Evolutionary conservation across 35 echinoderm and acorn worm genomes (phyloP), one percentile per base, ranked within the genome.

Genomic region (Apostichopus californicus): DNA sequence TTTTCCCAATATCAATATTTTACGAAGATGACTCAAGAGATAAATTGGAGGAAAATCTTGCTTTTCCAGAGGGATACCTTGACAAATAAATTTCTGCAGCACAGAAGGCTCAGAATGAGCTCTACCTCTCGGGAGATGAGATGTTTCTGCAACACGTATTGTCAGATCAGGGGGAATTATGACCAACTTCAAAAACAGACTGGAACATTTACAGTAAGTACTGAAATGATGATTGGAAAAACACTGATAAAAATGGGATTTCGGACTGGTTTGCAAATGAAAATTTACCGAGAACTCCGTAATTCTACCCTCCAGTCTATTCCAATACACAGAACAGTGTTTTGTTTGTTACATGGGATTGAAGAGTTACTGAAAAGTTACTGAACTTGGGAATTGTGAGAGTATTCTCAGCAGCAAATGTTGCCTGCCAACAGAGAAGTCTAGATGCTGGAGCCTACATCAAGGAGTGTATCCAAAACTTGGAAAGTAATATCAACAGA

Each of bases 361-460:
- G 21, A 46, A 3, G 81, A 57, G 81, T 84, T 5, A 84, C 81
- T 12, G 81, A 84, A 84, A 84, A 84, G 81, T 84, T 84, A 18
- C 4, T 59, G 3, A 52, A 59, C 18, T 82, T 82, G 55, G 79
- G 55, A 82, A 80, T 80, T 26, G 21, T 28, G 25, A 54, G 79
- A 56, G 46, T 82, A 10, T 82, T 82, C 55, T 28, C 79, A 14
- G 55, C 9, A 13, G 81, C 55, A 55, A 84, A 84, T 23, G 9
- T 57, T 84, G 81, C 81, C 11, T 57, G 81, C 17, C 81, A 84
- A 57, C 81, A 84, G 21, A 84, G 3, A 13, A 10, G 81, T 57
- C 24, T 84, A 57, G 81, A 84, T 58, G 9, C 81, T 84, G 22
- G 9, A 6, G 5, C 81, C 3, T 84, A 84, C 55, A 57, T 59